A percentile compares a stretch with the other conserved stretches of the same genome.
phyloP scores from a whole-genome alignment of 2,888 invertebrate species.

The Steinernema hermaphroditum region DNA sequence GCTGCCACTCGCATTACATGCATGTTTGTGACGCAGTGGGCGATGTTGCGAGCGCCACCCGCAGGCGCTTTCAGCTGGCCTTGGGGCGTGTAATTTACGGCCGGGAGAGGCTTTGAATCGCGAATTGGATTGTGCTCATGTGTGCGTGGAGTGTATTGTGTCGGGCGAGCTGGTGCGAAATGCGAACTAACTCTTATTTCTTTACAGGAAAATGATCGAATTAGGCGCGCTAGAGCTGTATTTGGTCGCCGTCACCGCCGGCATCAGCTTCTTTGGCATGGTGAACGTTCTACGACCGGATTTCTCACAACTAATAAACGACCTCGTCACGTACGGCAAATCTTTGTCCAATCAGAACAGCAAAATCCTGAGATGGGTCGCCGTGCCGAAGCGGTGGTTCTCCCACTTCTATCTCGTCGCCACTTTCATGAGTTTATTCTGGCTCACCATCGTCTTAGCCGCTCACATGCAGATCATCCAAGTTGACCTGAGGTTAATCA shows the following conservation, averaged over 20 bases:
- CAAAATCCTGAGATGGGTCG: conserved; percentile 39
- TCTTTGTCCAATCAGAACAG: conserved; percentile 17
- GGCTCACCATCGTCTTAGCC: conserved; percentile 24
- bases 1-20: not conserved
- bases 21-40: not conserved
- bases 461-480: conserved; percentile 16
- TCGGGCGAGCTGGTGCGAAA: not conserved
- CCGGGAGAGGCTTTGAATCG: not conserved
- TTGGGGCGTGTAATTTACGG: conserved; percentile 22
- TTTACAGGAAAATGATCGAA: not conserved
- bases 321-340: conserved; percentile 31
- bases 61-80: conserved; percentile 26
- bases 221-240: conserved; percentile 36
- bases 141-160: not conserved
- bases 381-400: conserved; percentile 58
- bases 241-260: conserved; percentile 40
- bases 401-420: conserved; percentile 53
- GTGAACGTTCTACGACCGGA: conserved; percentile 33
- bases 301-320: conserved; percentile 6
- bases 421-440: conserved; percentile 18
- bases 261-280: conserved; percentile 42
- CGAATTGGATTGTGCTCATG: not conserved
- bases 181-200: not conserved
- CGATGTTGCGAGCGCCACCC: conserved; percentile 23
- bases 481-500: conserved; percentile 3